Conservation (phyloP, 2,113 vertebrate genomes). For the Poeciliopsis occidentalis region DNA sequence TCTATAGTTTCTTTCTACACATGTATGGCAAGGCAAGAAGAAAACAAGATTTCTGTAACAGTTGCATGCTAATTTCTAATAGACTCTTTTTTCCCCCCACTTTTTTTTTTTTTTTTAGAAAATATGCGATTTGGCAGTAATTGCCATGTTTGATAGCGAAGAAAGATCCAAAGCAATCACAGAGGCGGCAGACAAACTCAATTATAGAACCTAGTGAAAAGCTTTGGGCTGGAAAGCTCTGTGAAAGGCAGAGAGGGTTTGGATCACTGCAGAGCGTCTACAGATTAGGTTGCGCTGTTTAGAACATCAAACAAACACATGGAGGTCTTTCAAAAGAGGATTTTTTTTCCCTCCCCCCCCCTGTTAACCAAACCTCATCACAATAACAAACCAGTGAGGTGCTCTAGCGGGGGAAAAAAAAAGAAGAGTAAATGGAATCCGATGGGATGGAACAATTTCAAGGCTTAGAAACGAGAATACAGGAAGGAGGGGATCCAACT, state of each 20-base stretch:
- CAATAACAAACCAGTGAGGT: slow-evolving; percentile 26
- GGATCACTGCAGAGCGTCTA: slow-evolving; percentile 60
- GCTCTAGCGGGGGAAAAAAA: neutral
- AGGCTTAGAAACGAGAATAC: slow-evolving; percentile 8
- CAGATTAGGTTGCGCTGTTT: slow-evolving; percentile 71
- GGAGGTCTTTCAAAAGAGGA: slow-evolving; percentile 63
- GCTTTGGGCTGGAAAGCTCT: slow-evolving; percentile 71
- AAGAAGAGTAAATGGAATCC: slow-evolving; percentile 36
- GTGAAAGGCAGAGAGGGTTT: slow-evolving; percentile 69
- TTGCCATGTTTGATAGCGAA: slow-evolving; percentile 74
- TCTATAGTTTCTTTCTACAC: slow-evolving; percentile 23
- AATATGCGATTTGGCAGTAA: slow-evolving; percentile 65
- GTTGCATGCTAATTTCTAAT: slow-evolving; percentile 52
- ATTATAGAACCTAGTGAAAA: slow-evolving; percentile 77
- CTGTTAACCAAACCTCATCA: slow-evolving; percentile 45
- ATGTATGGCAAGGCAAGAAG: slow-evolving; percentile 18
- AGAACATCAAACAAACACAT: slow-evolving; percentile 73
- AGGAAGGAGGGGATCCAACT: neutral
- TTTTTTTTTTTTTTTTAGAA: slow-evolving; percentile 28
- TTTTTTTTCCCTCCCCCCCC: neutral
- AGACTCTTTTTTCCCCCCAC: slow-evolving; percentile 37
- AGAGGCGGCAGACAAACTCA: slow-evolving; percentile 73
- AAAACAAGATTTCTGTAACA: slow-evolving; percentile 28
- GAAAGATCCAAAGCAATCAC: slow-evolving; percentile 73
- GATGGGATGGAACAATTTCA: slow-evolving; percentile 29